Base-by-base conservation (phyloP, 2,797 vertebrate species). In the Esox lucius region DNA sequence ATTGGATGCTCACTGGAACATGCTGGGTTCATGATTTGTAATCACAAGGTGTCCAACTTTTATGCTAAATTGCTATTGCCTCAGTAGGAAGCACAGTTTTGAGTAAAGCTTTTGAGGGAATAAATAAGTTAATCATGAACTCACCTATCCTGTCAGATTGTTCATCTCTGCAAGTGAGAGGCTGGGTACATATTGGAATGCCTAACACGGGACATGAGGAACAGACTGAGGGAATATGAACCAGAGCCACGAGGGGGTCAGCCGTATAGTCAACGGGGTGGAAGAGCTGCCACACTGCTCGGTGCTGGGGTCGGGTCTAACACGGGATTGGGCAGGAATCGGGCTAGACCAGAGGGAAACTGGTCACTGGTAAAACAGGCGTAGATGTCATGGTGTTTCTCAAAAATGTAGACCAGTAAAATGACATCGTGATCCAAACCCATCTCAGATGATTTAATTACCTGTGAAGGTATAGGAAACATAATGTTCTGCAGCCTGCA, bases 1-100 rank as follows among this genome's bases (percentile, higher is more conserved):
- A 80, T 67, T 75, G 78, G 85, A 89, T 90, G 80, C 82, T 89
- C 79, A 78, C 80, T 82, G 89, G 84, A 86, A 81, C 91, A 90
- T 24, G 88, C 91, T 91, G 91, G 71, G 89, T 91, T 94, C 92
- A 91, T 90, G 90, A 93, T 92, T 92, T 87, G 86, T 86, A 88
- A 89, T 92, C 89, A 89, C 39, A 81, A 89, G 79, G 82, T 89
- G 80, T 68, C 79, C 66, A 85, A 87, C 86, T 90, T 89, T 76
- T 86, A 77, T 71, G 69, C 79, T 86, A 91, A 91, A 93, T 90
- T 89, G 88, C 85, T 89, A 87, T 92, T 92, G 86, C 68, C 89
- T 87, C 87, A 77, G 89, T 88, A 84, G 89, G 86, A 87, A 80
- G 81, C 84, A 35, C 80, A 85, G 89, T 88, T 91, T 81, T 85